phyloP scores from a whole-genome alignment of 2,113 vertebrate genomes.

The Pungitius pungitius region DNA sequence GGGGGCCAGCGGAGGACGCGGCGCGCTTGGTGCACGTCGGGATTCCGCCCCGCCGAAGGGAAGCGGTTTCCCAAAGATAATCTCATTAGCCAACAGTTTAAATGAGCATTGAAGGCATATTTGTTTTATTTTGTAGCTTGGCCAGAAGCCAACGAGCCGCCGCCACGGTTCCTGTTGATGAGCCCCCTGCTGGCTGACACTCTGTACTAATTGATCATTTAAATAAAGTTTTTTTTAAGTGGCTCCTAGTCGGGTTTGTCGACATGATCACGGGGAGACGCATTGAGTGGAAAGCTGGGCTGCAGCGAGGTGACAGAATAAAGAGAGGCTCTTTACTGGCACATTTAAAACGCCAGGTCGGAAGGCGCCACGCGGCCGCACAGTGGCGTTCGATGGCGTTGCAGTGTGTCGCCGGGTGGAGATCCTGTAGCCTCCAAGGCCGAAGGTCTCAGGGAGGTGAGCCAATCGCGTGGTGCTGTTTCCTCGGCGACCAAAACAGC shows the following conservation, averaged over 20 bases:
- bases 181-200: conserved; percentile 29
- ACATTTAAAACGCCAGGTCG: not conserved
- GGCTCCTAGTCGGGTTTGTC: not conserved
- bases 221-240: conserved; percentile 19
- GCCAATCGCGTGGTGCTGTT: conserved; percentile 1
- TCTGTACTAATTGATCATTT: not conserved
- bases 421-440: not conserved
- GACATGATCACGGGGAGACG: not conserved
- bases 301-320: not conserved
- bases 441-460: not conserved
- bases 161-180: not conserved
- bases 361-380: not conserved
- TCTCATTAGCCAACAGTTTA: conserved; percentile 8
- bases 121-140: not conserved
- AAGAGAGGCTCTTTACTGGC: too few species aligned
- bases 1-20: not conserved
- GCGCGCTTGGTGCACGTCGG: not conserved
- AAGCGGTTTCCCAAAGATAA: not conserved
- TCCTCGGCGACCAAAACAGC: not conserved
- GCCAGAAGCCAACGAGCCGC: conserved; percentile 13
- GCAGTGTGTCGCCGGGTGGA: not conserved
- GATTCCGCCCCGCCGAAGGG: not conserved
- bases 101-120: not conserved
- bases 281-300: not conserved
- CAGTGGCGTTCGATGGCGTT: too few species aligned